Evolutionary conservation across 2,888 invertebrate genomes (phyloP).

Genomic region (Eupelmus urozonus): DNA sequence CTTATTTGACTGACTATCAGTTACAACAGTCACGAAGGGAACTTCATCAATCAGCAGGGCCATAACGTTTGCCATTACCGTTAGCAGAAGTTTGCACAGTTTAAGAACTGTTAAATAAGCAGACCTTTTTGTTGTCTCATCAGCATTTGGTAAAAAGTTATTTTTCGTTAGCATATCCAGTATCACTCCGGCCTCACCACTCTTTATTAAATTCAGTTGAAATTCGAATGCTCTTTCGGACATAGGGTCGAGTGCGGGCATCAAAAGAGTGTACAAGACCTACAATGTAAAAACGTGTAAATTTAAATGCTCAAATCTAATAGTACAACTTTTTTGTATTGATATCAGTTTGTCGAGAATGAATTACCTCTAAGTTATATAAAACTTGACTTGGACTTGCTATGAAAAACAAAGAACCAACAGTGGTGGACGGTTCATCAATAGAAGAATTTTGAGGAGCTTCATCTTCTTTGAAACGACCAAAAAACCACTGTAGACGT

Average conservation of each 20-base stretch:
- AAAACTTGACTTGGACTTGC: slow-evolving; percentile 86
- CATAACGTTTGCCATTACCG: slow-evolving; percentile 90
- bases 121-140: slow-evolving; percentile 87
- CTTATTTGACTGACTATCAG: slow-evolving; percentile 72
- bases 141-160: slow-evolving; percentile 89
- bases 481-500: slow-evolving; percentile 81
- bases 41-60: slow-evolving; percentile 81
- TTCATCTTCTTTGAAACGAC: slow-evolving; percentile 73
- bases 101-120: slow-evolving; percentile 93
- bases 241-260: slow-evolving; percentile 92
- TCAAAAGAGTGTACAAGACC: slow-evolving; percentile 92
- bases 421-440: slow-evolving; percentile 76
- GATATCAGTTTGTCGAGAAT: too few species aligned
- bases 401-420: slow-evolving; percentile 84
- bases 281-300: slow-evolving; percentile 73
- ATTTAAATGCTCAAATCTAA: slow-evolving; percentile 27
- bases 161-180: slow-evolving; percentile 91
- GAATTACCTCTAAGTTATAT: slow-evolving; percentile 84
- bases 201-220: slow-evolving; percentile 84
- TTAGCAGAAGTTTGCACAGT: slow-evolving; percentile 91
- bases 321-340: background rate
- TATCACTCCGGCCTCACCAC: slow-evolving; percentile 83
- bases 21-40: slow-evolving; percentile 77
- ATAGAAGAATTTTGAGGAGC: slow-evolving; percentile 63
- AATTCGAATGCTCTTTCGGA: slow-evolving; percentile 86